Base-by-base conservation (phyloP, 2,113 vertebrate species). In the Stigmatopora nigra region DNA sequence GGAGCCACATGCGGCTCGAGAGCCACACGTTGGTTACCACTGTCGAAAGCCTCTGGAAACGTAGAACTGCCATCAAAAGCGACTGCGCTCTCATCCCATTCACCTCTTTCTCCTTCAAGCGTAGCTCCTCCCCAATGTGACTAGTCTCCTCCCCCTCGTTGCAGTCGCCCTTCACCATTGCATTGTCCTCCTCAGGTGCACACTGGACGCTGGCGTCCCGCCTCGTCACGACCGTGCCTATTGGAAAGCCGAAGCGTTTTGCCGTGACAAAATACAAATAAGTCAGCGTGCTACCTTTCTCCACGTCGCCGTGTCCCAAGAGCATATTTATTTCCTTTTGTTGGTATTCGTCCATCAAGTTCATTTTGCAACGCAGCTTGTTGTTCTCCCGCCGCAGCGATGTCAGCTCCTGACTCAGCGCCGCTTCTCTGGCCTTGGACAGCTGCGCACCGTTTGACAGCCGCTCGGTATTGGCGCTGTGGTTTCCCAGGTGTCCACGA, bases 291-390 rank as follows among this genome's bases (percentile, higher is more conserved):
- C 52, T 20, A 48, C 13, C 5, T 59, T 0, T n/a, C 19, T 41
- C 17, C 46, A 22, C 20, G 51, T 22, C 19, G 12, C 14, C 13
- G 25, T 55, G 14, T 3, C 25, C 25, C 19, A 7, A 13, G 12
- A 36, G 25, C 1, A 35, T 4, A 36, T 60, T 16, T 38, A 12
- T 86, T 53, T 89, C 71, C 31, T 64, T 70, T 31, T 89, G 67
- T 64, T 89, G 89, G 77, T 95, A 88, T n/a, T 91, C 77, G 57
- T 90, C 89, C 55, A 96, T 77, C 60, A 79, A 45, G 31, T 82
- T 72, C 7, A 90, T 81, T 48, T 65, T 75, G 47, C 62, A 86
- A 44, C 70, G 86, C 1, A 95, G 86, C 49, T 86, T 86, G 19
- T 71, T 67, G 19, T 76, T 78, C 44, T 85, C 80, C 61, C 65